A percentile compares a stretch with the other conserved stretches of the same genome.
Evolutionary conservation across 2,113 vertebrate genomes (phyloP).

Genomic region (Callopanchax toddi): DNA sequence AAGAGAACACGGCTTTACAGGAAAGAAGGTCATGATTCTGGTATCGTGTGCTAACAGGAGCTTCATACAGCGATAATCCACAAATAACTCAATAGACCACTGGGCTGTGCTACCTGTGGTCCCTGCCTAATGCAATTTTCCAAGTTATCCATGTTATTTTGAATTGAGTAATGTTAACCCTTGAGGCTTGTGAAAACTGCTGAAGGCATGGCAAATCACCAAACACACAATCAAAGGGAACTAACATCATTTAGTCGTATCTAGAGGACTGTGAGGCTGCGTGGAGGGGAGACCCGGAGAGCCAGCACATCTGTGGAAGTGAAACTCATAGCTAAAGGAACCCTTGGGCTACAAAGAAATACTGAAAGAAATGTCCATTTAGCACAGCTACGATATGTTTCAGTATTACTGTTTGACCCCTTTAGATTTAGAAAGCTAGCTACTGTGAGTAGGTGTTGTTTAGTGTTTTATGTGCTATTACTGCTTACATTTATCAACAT

Average conservation of each 20-base stretch:
- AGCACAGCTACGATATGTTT: not conserved
- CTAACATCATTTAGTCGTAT: conserved; percentile 32
- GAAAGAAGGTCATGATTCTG: not conserved
- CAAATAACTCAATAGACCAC: not conserved
- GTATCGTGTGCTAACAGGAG: conserved; percentile 3
- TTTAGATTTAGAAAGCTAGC: not conserved
- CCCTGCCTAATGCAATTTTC: conserved; percentile 17
- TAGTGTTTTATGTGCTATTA: not conserved
- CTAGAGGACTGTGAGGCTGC: conserved; percentile 20
- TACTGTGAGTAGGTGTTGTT: not conserved
- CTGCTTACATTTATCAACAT: conserved; percentile 14
- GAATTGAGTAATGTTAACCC: conserved; percentile 18
- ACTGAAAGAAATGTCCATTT: not conserved
- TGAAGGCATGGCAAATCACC: not conserved
- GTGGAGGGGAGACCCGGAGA: conserved; percentile 1
- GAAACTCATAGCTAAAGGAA: conserved; percentile 15
- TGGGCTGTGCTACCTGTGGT: conserved; percentile 14
- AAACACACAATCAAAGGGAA: conserved; percentile 20
- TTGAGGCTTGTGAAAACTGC: conserved; percentile 6
- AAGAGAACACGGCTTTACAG: not conserved
- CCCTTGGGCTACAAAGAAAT: not conserved
- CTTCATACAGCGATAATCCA: conserved; percentile 18
- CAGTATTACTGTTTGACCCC: not conserved
- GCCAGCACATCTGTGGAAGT: not conserved
- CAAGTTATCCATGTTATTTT: conserved; percentile 29